phyloP scores from a whole-genome alignment of 37 sponge, comb jelly and placozoan genomes.

The Mnemiopsis leidyi region DNA sequence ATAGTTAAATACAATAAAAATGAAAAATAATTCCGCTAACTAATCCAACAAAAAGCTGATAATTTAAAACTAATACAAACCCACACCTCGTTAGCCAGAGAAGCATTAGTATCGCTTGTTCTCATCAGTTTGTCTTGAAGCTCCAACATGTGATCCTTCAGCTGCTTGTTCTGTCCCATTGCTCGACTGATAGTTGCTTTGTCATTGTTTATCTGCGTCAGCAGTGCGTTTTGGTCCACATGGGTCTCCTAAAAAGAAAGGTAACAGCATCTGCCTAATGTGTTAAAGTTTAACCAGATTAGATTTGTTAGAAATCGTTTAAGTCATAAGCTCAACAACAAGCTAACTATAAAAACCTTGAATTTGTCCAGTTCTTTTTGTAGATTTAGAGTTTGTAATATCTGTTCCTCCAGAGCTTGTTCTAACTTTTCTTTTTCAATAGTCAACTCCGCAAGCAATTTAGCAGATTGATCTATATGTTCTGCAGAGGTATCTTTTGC shows the following conservation, averaged over 20 bases:
- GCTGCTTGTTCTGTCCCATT: slow-evolving; percentile 63
- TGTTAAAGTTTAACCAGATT: no score
- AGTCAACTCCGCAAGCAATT: neutral
- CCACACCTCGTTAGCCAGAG: slow-evolving; percentile 52
- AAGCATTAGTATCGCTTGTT: slow-evolving; percentile 41
- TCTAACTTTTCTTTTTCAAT: neutral
- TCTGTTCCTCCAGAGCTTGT: slow-evolving; percentile 39
- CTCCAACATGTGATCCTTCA: slow-evolving; percentile 30
- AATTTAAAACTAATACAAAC: no score
- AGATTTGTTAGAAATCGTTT: no score
- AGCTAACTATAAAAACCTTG: no score
- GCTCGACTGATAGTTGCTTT: slow-evolving; percentile 58
- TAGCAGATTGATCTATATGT: neutral
- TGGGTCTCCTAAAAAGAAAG: slow-evolving; percentile 2
- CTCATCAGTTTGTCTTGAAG: slow-evolving; percentile 43
- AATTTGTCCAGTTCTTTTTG: slow-evolving; percentile 57
- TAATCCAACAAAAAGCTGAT: no score
- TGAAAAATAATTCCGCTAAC: no score
- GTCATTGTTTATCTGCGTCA: slow-evolving; percentile 64
- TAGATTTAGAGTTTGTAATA: neutral
- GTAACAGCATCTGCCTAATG: no score
- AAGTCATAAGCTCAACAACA: no score
- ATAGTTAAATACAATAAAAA: no score
- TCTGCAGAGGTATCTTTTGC: no score
- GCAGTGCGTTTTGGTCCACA: slow-evolving; percentile 37